phyloP scores from a whole-genome alignment of 2,113 vertebrate genomes.

The Odocoileus virginianus region DNA sequence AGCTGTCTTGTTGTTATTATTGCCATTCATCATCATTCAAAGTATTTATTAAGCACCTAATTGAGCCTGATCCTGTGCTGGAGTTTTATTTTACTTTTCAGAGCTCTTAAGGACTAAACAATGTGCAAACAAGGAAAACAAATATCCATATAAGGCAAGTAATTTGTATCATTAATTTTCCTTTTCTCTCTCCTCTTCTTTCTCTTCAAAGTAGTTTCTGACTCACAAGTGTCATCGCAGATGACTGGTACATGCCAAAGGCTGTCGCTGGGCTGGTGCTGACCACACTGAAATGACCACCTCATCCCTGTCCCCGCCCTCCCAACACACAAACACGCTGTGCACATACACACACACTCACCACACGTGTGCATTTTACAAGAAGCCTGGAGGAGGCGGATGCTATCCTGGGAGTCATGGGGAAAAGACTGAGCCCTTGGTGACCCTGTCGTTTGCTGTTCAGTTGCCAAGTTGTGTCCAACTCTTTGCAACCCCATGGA shows the following conservation, averaged over 20 bases:
- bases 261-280: neutral
- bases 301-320: neutral
- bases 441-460: neutral
- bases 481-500: neutral
- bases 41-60: conserved; percentile 6
- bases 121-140: neutral
- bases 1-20: neutral
- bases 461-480: neutral
- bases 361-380: neutral
- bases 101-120: neutral
- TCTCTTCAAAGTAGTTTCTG: neutral
- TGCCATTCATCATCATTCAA: conserved; percentile 12
- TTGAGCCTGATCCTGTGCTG: neutral
- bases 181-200: neutral
- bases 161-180: neutral
- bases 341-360: neutral
- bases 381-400: neutral
- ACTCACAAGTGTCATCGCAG: neutral
- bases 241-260: neutral
- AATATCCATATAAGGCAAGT: neutral
- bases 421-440: neutral
- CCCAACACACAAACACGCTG: too few species aligned
- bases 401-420: neutral
- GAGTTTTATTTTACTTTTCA: neutral
- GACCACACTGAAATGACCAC: neutral